Evolutionary conservation across 2,113 vertebrate species (phyloP).

Genomic region (Martes martes): DNA sequence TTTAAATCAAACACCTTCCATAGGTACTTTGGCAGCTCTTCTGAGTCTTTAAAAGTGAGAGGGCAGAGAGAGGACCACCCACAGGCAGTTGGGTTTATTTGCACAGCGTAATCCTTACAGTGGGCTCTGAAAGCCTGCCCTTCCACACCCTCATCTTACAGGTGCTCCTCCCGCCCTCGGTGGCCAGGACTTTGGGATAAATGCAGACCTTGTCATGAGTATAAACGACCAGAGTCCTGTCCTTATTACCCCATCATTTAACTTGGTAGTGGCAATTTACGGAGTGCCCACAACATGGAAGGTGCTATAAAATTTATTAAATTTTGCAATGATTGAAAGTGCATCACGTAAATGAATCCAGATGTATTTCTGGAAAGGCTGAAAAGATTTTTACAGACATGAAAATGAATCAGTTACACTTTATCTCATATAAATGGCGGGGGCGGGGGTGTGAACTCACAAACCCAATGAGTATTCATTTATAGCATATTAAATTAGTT

Average conservation of each 20-base stretch:
- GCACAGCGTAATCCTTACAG: neutral
- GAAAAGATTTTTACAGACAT: constrained; percentile 53
- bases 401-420: constrained; percentile 37
- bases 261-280: constrained; percentile 42
- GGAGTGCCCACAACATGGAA: constrained; percentile 19
- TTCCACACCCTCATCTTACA: neutral
- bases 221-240: neutral
- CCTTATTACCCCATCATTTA: constrained; percentile 49
- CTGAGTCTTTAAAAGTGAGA: constrained; percentile 48
- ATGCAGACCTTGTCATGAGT: constrained; percentile 43
- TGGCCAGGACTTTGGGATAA: constrained; percentile 7
- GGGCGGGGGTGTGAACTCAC: neutral
- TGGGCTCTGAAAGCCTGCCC: neutral
- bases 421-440: constrained; percentile 10
- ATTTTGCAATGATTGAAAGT: constrained; percentile 68
- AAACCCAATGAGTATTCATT: constrained; percentile 56
- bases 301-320: constrained; percentile 54
- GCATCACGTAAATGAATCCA: constrained; percentile 51
- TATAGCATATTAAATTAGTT: constrained; percentile 65
- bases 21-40: constrained; percentile 67
- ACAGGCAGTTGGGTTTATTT: constrained; percentile 14
- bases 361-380: constrained; percentile 55
- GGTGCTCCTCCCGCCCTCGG: neutral
- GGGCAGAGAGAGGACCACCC: constrained; percentile 67
- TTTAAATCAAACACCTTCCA: constrained; percentile 66